Evolutionary conservation across 2,113 vertebrate species (phyloP).

Genomic region (Falcunculus frontatus): DNA sequence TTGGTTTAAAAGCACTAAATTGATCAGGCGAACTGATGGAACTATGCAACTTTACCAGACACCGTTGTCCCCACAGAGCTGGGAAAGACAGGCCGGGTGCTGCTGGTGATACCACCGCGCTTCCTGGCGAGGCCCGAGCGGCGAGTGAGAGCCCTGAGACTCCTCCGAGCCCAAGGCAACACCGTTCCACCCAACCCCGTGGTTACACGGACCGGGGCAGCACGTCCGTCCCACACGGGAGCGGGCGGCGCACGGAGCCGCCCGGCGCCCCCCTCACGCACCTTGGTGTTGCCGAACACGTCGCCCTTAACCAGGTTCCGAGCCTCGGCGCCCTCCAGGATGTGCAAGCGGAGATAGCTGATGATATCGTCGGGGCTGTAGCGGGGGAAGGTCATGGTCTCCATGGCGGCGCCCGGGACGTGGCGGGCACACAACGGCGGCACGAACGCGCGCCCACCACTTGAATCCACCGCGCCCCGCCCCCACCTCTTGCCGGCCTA

Average conservation of each 20-base stretch:
- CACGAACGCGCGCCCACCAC: rapidly evolving
- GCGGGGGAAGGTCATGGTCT: slow-evolving; percentile 68
- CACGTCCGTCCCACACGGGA: neutral
- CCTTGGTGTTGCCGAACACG: slow-evolving; percentile 71
- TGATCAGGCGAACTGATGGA: neutral
- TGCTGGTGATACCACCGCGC: neutral
- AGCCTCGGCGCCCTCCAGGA: slow-evolving; percentile 73
- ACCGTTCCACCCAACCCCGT: neutral
- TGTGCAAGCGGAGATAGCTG: slow-evolving; percentile 68
- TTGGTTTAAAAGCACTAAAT: neutral
- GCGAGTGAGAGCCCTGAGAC: neutral
- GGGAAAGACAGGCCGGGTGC: neutral
- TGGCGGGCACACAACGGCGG: rapidly evolving
- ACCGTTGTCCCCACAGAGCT: rapidly evolving
- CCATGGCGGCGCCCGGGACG: neutral
- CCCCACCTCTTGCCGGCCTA: rapidly evolving
- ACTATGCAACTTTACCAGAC: rapidly evolving
- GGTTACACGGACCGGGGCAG: neutral
- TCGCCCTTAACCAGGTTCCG: slow-evolving; percentile 77
- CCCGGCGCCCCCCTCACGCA: neutral
- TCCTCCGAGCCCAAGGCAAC: rapidly evolving
- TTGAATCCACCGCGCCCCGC: neutral
- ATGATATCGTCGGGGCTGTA: slow-evolving; percentile 70
- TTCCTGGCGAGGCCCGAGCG: neutral
- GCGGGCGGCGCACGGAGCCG: neutral